Evolutionary conservation across 1,140 invertebrate species (phyloP).

Genomic region (Ptiloglossa arizonensis): DNA sequence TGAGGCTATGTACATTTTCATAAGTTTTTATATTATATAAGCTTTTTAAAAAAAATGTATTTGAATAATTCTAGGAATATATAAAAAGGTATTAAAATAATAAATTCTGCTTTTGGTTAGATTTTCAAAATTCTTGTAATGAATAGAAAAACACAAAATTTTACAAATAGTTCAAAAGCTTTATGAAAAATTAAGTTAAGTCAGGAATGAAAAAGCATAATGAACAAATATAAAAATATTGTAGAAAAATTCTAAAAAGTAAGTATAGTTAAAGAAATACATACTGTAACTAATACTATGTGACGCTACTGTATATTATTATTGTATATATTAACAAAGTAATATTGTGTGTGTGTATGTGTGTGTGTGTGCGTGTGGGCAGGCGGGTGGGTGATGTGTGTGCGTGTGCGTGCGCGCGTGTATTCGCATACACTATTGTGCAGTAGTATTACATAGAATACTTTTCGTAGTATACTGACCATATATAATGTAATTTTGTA

Average conservation of each 20-base stretch:
- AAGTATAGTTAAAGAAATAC: constrained; percentile 6
- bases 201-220: constrained; percentile 17
- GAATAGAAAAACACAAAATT: constrained; percentile 3
- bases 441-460: constrained; percentile 18
- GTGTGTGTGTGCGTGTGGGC: constrained; percentile 3
- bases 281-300: constrained; percentile 4
- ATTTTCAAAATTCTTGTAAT: background rate
- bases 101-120: background rate
- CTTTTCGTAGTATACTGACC: background rate
- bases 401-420: too few species aligned
- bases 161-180: background rate
- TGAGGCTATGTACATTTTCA: constrained; percentile 53
- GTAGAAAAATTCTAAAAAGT: constrained; percentile 28
- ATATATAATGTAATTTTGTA: constrained; percentile 26
- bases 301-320: constrained; percentile 26
- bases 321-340: constrained; percentile 31
- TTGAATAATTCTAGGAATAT: background rate
- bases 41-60: constrained; percentile 45
- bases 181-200: background rate
- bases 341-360: constrained; percentile 22
- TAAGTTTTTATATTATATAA: constrained; percentile 57
- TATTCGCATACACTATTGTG: constrained; percentile 9
- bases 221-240: constrained; percentile 14
- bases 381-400: too few species aligned
- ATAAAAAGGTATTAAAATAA: background rate